Percentiles rank a stretch among this genome's conserved stretches.
Evolutionary conservation across 2,113 vertebrate species (phyloP).

Genomic region (Tupaia chinensis): DNA sequence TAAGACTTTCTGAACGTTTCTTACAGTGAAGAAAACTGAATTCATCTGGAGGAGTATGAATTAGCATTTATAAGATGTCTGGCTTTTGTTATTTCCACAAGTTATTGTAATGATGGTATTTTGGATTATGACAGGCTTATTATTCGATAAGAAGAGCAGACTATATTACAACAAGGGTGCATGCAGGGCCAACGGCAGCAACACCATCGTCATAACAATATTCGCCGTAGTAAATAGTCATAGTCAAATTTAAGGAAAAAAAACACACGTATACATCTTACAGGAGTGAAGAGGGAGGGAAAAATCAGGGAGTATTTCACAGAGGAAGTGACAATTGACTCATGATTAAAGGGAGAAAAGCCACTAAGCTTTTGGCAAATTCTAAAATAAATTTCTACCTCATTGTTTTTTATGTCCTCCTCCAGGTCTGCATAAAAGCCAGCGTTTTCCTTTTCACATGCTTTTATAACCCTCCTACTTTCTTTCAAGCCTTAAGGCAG

Average conservation of each 20-base stretch:
- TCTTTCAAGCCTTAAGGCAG: background rate
- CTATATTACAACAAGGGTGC: slow-evolving; percentile 23
- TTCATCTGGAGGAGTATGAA: background rate
- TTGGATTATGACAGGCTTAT: background rate
- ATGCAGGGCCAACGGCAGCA: background rate
- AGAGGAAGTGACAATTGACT: background rate
- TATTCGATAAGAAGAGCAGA: slow-evolving; percentile 18
- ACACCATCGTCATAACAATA: background rate
- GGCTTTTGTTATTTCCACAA: slow-evolving; percentile 51
- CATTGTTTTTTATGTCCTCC: background rate
- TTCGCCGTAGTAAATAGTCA: background rate
- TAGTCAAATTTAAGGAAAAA: background rate
- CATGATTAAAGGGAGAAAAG: background rate
- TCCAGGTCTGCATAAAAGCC: background rate
- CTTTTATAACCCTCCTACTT: background rate
- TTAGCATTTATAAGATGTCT: background rate
- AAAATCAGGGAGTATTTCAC: background rate
- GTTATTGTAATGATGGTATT: background rate
- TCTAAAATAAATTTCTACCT: background rate
- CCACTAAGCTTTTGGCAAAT: background rate
- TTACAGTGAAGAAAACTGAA: background rate
- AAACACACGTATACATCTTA: background rate
- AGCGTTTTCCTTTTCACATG: background rate
- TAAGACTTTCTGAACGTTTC: background rate
- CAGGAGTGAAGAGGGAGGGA: background rate